Conservation (phyloP, 2,113 vertebrate genomes). For the Brevimyrus niger region DNA sequence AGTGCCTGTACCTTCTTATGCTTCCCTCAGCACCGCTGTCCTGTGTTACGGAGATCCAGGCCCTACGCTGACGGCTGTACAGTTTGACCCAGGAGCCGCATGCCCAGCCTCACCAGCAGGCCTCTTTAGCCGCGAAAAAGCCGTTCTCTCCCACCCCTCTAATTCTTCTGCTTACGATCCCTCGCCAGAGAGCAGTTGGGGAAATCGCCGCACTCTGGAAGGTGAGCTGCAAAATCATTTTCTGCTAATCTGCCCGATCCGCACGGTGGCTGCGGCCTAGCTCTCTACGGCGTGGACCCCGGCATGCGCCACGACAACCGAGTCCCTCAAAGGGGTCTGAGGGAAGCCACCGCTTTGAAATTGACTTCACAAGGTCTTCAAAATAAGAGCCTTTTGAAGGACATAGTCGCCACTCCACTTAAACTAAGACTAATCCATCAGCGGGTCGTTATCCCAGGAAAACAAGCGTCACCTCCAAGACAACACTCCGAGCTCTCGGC, state of each 20-base stretch:
- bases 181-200: constrained; percentile 5
- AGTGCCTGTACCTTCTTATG: neutral
- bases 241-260: constrained; percentile 6
- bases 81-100: constrained; percentile 47
- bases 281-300: neutral
- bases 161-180: constrained; percentile 39
- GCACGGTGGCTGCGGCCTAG: neutral
- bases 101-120: constrained; percentile 54
- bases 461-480: neutral
- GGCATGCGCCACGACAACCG: too few relatives aligned
- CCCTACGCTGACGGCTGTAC: constrained; percentile 52
- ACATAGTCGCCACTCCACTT: neutral
- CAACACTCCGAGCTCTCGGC: neutral
- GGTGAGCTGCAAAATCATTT: constrained; percentile 10
- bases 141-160: constrained; percentile 45
- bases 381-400: neutral
- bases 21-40: constrained; percentile 39
- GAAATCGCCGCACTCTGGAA: neutral
- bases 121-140: constrained; percentile 50
- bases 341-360: neutral
- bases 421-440: neutral
- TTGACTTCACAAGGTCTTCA: neutral
- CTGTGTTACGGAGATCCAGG: constrained; percentile 41
- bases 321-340: neutral
- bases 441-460: neutral